Conservation (phyloP, 2,888 invertebrate genomes). For the Stenoptilia bipunctidactyla region DNA sequence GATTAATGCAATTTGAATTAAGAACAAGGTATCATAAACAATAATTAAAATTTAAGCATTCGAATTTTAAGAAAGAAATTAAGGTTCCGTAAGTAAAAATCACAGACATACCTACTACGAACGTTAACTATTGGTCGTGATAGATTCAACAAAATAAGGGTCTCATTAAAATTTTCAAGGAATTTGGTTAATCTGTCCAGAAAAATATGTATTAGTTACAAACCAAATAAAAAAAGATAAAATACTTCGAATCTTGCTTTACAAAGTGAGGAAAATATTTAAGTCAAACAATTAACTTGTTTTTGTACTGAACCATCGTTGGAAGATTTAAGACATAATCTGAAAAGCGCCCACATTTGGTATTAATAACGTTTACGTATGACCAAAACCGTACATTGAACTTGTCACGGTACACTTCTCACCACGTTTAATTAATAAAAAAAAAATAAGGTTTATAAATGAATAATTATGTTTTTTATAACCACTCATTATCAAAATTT, state of each 20-base stretch:
- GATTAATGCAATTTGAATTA: slow-evolving; percentile 62
- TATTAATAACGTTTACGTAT: slow-evolving; percentile 14
- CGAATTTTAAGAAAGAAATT: slow-evolving; percentile 39
- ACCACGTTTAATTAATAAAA: slow-evolving; percentile 55
- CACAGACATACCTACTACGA: no score
- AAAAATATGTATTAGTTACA: no score
- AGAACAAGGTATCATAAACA: slow-evolving; percentile 38
- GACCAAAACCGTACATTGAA: slow-evolving; percentile 39
- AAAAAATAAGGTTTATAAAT: slow-evolving; percentile 26
- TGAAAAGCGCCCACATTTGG: slow-evolving; percentile 2
- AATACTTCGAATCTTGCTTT: no score
- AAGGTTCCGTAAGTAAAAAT: slow-evolving; percentile 27
- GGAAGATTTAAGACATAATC: no score
- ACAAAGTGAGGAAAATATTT: no score
- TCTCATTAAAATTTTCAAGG: no score
- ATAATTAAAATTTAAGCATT: slow-evolving; percentile 47
- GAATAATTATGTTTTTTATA: slow-evolving; percentile 41
- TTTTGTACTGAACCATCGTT: no score
- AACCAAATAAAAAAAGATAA: no score
- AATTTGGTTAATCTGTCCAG: no score
- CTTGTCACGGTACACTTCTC: slow-evolving; percentile 57
- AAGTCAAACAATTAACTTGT: no score
- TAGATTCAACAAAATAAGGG: no score
- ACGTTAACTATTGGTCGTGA: no score
- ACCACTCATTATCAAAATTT: slow-evolving; percentile 40